phyloP scores from a whole-genome alignment of 2,888 invertebrate genomes.

The Plagodis dolabraria region DNA sequence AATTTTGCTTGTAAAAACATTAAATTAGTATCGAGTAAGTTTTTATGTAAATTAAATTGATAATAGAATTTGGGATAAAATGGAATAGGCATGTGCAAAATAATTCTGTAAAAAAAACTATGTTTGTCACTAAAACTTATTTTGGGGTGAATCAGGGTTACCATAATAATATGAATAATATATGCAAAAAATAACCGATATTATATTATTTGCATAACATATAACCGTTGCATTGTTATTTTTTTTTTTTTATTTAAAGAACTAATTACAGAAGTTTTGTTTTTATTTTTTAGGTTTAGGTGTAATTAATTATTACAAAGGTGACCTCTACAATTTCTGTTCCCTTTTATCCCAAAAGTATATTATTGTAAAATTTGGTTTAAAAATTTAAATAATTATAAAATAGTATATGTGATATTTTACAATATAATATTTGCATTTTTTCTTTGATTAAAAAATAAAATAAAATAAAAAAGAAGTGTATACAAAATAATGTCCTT shows the following conservation, averaged over 20 bases:
- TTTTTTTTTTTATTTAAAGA: no score
- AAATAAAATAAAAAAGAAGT: conserved; percentile 31
- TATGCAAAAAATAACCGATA: no score
- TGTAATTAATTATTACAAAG: neutral
- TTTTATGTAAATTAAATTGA: neutral
- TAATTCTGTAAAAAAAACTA: neutral
- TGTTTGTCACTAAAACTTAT: no score
- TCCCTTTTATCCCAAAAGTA: conserved; percentile 10
- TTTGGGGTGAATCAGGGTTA: neutral
- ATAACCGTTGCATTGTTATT: no score
- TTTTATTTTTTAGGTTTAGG: no score
- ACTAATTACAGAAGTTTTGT: no score
- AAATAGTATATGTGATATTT: conserved; percentile 38
- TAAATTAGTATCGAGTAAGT: conserved; percentile 9
- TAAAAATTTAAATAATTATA: conserved; percentile 16
- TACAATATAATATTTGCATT: conserved; percentile 34
- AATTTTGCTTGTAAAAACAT: conserved; percentile 21
- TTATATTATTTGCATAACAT: no score
- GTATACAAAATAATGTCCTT: conserved; percentile 23
- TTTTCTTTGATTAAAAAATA: conserved; percentile 30
- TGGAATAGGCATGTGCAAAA: neutral
- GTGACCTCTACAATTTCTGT: conserved; percentile 9
- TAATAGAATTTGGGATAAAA: conserved; percentile 9
- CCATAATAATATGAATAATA: no score
- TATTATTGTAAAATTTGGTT: conserved; percentile 14